phyloP scores from a whole-genome alignment of 2,113 vertebrate genomes.

The Carettochelys insculpta region DNA sequence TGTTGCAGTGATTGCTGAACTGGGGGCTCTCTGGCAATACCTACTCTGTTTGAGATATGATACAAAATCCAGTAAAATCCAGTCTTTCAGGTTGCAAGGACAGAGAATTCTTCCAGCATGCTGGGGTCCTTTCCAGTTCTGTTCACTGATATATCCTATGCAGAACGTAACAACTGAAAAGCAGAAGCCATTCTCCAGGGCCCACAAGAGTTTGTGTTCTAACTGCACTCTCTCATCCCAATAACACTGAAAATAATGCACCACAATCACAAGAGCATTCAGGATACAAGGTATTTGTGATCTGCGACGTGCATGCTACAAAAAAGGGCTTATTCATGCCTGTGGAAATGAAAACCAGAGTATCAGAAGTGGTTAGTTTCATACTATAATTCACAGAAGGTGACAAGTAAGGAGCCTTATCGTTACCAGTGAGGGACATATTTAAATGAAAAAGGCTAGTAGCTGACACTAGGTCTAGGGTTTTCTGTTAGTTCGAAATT shows the following conservation, averaged over 20 bases:
- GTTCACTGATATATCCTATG: slow-evolving; percentile 16
- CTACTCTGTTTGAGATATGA: background rate
- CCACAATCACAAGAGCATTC: background rate
- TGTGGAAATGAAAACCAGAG: slow-evolving; percentile 14
- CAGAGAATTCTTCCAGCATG: background rate
- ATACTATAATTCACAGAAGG: background rate
- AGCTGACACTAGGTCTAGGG: background rate
- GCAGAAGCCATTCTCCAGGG: slow-evolving; percentile 1
- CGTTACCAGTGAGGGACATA: background rate
- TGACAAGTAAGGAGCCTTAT: background rate
- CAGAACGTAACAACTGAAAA: slow-evolving; percentile 74
- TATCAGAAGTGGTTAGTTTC: background rate
- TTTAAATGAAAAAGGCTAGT: background rate
- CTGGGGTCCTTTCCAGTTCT: slow-evolving; percentile 35
- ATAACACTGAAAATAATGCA: slow-evolving; percentile 44
- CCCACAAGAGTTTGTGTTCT: slow-evolving; percentile 18
- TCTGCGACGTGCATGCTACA: background rate
- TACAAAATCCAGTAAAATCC: background rate
- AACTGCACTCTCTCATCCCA: slow-evolving; percentile 42
- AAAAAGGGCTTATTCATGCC: slow-evolving; percentile 34
- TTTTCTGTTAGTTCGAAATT: background rate
- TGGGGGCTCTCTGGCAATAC: background rate
- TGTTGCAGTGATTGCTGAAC: background rate
- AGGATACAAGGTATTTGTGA: slow-evolving; percentile 29
- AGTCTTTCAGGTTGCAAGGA: background rate